Conservation (phyloP, 1,140 invertebrate species). For the Caenorhabditis remanei region DNA sequence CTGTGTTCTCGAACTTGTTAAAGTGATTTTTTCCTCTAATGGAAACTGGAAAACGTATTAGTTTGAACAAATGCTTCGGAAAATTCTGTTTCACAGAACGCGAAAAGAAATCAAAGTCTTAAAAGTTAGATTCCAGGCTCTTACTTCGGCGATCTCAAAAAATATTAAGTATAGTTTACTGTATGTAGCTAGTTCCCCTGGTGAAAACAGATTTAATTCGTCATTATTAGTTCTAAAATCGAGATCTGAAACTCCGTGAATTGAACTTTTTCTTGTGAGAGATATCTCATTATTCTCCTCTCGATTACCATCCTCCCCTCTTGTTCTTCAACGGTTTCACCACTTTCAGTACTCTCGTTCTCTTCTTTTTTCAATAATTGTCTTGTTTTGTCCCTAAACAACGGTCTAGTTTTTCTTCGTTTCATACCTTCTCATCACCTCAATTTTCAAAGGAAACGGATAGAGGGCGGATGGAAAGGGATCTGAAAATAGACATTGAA, state of each 20-base stretch:
- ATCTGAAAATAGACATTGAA: constrained; percentile 4
- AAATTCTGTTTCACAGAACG: too few relatives aligned
- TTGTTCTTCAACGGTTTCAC: constrained; percentile 9
- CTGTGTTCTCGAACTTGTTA: neutral
- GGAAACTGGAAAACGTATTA: too few relatives aligned
- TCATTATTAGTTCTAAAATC: too few relatives aligned
- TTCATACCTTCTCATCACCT: neutral
- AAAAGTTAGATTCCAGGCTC: too few relatives aligned
- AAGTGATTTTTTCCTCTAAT: too few relatives aligned
- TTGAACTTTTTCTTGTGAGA: neutral
- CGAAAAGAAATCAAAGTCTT: too few relatives aligned
- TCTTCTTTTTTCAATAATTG: constrained; percentile 1
- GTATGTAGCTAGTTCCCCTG: too few relatives aligned
- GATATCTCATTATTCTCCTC: neutral
- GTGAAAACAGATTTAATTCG: too few relatives aligned
- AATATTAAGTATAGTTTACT: too few relatives aligned
- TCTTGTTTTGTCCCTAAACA: constrained; percentile 21
- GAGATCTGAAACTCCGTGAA: too few relatives aligned
- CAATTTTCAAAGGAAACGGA: neutral
- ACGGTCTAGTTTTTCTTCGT: constrained; percentile 22
- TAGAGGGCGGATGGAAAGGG: neutral
- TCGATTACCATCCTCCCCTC: neutral
- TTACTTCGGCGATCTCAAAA: too few relatives aligned
- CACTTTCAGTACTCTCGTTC: constrained; percentile 16
- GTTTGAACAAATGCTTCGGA: too few relatives aligned